These are phyloP conservation scores for Catostylus mosaicus DNA, from an alignment of 30 jellyfish, hydroid and myxozoan genomes.

Conservation along the genomic window DNA sequence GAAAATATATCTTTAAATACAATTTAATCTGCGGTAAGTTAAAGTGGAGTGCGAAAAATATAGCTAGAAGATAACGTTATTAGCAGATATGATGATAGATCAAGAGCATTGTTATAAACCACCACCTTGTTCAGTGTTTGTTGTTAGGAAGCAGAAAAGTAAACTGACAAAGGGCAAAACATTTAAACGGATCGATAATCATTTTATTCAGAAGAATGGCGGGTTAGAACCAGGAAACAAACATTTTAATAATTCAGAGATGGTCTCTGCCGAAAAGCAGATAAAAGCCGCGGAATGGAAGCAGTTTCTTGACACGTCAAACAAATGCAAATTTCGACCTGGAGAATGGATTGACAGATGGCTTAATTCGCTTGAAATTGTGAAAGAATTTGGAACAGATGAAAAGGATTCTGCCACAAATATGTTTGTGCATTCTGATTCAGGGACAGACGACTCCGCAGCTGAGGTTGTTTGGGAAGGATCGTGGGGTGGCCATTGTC, in stretches of 20 bases:
- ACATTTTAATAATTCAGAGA: background rate
- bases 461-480: slow-evolving; percentile 40
- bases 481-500: slow-evolving; percentile 12
- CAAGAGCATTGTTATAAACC: no score
- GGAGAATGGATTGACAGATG: slow-evolving; percentile 49
- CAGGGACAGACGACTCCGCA: background rate
- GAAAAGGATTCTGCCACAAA: background rate
- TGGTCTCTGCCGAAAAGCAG: background rate
- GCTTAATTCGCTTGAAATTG: slow-evolving; percentile 18
- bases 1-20: no score
- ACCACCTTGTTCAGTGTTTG: slow-evolving; percentile 64
- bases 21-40: no score
- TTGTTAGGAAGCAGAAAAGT: background rate
- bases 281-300: background rate
- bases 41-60: no score
- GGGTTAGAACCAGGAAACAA: background rate
- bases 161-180: background rate
- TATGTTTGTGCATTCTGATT: background rate
- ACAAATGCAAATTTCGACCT: slow-evolving; percentile 4
- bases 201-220: background rate
- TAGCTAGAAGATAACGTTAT: no score
- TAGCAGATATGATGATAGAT: no score
- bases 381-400: background rate
- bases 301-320: slow-evolving; percentile 1
- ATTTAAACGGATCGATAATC: background rate